These are phyloP conservation scores for Sinohyriopsis cumingii DNA, from an alignment of 2,888 invertebrate genomes.

Conservation along the genomic window DNA sequence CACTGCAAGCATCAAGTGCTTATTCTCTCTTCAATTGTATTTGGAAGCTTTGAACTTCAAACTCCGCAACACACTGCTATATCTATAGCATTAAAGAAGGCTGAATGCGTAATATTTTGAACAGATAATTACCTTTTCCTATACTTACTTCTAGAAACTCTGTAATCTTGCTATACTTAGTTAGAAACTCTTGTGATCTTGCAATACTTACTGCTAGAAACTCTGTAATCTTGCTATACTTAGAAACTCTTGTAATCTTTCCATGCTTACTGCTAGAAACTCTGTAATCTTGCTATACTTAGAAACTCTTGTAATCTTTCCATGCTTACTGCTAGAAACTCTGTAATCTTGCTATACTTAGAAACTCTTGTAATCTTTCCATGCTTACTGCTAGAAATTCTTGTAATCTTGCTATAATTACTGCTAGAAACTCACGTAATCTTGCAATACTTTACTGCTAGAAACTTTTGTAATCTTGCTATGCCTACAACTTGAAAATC, in stretches of 20 bases:
- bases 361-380: slow-evolving; percentile 96
- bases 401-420: slow-evolving; percentile 87
- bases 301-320: slow-evolving; percentile 97
- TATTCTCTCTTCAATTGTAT: no score
- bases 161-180: slow-evolving; percentile 87
- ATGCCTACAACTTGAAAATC: slow-evolving; percentile 81
- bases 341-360: slow-evolving; percentile 90
- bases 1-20: no score
- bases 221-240: slow-evolving; percentile 92
- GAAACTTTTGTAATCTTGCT: slow-evolving; percentile 96
- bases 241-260: slow-evolving; percentile 95
- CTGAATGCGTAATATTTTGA: no score
- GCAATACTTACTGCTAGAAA: slow-evolving; percentile 80
- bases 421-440: slow-evolving; percentile 92
- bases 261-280: slow-evolving; percentile 79
- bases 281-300: slow-evolving; percentile 92
- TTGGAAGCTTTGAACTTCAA: no score
- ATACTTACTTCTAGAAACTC: slow-evolving; percentile 81
- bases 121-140: no score
- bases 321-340: slow-evolving; percentile 79
- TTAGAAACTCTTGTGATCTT: slow-evolving; percentile 94
- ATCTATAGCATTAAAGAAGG: no score
- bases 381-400: slow-evolving; percentile 81
- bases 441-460: slow-evolving; percentile 80
- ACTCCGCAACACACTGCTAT: no score